Base-by-base conservation (phyloP, 2,888 invertebrate genomes). In the Lasioglossum zephyrum region DNA sequence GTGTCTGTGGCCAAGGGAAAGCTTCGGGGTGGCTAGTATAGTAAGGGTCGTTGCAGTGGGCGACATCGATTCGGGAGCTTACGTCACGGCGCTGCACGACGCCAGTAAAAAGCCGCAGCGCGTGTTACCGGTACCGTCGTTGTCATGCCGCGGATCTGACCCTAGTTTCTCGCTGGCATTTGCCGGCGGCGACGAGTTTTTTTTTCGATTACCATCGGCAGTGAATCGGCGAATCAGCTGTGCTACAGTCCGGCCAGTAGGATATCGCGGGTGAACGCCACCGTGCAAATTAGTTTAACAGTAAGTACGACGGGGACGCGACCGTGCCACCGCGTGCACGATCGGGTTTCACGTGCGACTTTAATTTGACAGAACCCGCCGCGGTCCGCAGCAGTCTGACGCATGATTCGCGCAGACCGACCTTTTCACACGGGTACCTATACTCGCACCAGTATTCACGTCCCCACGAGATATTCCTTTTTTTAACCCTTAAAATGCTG, bases 141-240 rank as follows among this genome's bases (percentile, higher is more conserved):
- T 87, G 88, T 88, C 90, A 91, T 91, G 92, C 87, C 88, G 91
- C 91, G 89, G 90, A 89, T 92, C 91, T 90, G 90, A 92, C 91
- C 90, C 88, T 87, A 86, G 87, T 74, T 87, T 79, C 79, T 69
- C 80, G 85, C 86, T 88, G 89, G 90, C 87, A 82, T 76, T 60
- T 79, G 88, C 81, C 84, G 86, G 88, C 87, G 85, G 77, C 77
- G 81, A 82, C 74, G 77, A 66, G 1, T 86, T 57, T 83, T 77
- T 77, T 69, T 39, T 47, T 49, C 49, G 36, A 31, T 36, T 26
- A 39, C 49, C 49, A 69, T 6, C 49, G 22, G 22, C 22, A 53
- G 53, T n/a, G 53, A 53, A 39, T 8, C 9, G 69, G 49, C n/a
- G 77, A 49, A 77, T 69, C 77, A 66, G 63, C 22, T n/a, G 53